Conservation (phyloP, 2,113 vertebrate genomes). For the Thinocorus orbignyianus region DNA sequence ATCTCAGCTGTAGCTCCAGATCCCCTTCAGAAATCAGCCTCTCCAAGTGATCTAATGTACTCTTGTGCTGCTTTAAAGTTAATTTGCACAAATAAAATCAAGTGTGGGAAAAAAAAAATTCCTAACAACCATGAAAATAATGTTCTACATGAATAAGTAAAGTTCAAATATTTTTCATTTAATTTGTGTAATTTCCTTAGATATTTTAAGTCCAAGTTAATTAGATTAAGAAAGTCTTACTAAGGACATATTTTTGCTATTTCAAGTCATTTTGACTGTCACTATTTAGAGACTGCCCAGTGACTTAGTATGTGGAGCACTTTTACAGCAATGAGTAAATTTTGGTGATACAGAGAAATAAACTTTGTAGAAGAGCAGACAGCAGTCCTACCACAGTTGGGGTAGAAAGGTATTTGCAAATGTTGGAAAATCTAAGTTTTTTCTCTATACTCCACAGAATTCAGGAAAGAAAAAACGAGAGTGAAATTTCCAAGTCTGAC, state of each 20-base stretch:
- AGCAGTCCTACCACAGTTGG: background rate
- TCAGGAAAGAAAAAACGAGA: background rate
- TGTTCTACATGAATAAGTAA: background rate
- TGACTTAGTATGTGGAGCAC: background rate
- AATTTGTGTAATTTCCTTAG: background rate
- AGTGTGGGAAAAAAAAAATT: background rate
- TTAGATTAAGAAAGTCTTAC: background rate
- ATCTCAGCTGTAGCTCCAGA: background rate
- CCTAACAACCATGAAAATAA: background rate
- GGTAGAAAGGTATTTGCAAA: background rate
- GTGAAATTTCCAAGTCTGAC: background rate
- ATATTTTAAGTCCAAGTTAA: background rate
- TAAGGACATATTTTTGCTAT: background rate
- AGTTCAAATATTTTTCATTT: background rate
- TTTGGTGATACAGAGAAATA: background rate
- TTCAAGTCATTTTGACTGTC: background rate
- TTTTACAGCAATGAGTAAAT: background rate
- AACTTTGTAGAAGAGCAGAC: background rate
- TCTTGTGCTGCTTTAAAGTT: background rate
- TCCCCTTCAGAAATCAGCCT: background rate
- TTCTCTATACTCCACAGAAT: background rate
- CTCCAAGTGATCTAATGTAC: background rate
- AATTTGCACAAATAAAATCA: background rate
- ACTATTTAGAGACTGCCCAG: background rate
- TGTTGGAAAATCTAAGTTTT: background rate